Percentiles rank a stretch among this genome's conserved stretches.
Conservation (phyloP, 2,797 vertebrate genomes). For the Pseudomugil gertrudae region DNA sequence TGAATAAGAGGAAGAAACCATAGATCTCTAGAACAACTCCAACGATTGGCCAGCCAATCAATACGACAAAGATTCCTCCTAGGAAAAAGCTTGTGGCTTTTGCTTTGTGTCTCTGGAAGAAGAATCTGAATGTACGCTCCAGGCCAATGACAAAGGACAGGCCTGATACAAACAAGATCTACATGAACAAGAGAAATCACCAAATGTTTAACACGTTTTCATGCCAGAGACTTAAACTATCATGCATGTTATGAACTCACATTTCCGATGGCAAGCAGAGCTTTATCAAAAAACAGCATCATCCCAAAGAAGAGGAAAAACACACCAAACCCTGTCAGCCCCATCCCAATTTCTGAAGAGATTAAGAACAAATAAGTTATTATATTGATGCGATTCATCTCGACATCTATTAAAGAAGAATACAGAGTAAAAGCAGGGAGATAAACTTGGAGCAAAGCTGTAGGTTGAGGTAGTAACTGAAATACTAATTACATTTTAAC, state of each 20-base stretch:
- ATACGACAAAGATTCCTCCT: slow-evolving; percentile 92
- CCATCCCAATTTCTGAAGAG: slow-evolving; percentile 75
- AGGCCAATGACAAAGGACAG: slow-evolving; percentile 96
- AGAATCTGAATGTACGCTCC: slow-evolving; percentile 96
- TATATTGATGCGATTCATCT: neutral
- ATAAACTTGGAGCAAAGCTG: too few species aligned
- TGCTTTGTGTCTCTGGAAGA: slow-evolving; percentile 96
- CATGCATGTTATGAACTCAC: slow-evolving; percentile 44
- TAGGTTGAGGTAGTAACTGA: too few species aligned
- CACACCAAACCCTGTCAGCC: slow-evolving; percentile 77
- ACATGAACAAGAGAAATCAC: neutral
- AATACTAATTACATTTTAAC: neutral
- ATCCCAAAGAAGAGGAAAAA: slow-evolving; percentile 71
- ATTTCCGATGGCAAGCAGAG: slow-evolving; percentile 66
- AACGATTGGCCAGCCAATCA: slow-evolving; percentile 94
- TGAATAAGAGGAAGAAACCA: slow-evolving; percentile 96
- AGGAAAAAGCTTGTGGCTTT: slow-evolving; percentile 96
- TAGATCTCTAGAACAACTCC: slow-evolving; percentile 96
- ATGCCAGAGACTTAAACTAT: neutral
- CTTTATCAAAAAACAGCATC: slow-evolving; percentile 79
- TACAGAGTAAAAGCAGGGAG: neutral
- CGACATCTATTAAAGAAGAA: neutral
- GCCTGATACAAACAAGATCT: slow-evolving; percentile 96
- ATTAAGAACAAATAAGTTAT: slow-evolving; percentile 6
- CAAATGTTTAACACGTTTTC: neutral